These are phyloP conservation scores for Hydropotes inermis DNA, from an alignment of 2,113 vertebrate genomes.

Conservation along the genomic window DNA sequence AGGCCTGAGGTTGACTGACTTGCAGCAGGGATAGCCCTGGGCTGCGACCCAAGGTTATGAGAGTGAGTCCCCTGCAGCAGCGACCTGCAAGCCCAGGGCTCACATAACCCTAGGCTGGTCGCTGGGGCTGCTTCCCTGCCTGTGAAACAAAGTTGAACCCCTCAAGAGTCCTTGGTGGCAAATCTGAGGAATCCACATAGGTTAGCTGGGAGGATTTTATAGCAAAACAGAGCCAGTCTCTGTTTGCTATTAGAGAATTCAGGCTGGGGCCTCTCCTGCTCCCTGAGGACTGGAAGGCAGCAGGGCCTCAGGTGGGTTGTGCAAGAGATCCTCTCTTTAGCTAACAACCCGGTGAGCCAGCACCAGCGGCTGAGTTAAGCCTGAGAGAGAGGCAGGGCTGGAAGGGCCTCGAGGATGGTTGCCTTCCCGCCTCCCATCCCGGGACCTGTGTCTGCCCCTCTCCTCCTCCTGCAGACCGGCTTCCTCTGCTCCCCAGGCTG, in stretches of 20 bases:
- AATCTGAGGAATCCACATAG: neutral
- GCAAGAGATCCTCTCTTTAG: neutral
- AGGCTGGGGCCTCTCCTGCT: neutral
- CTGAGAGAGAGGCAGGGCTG: neutral
- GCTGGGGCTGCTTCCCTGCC: neutral
- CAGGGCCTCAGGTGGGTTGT: neutral
- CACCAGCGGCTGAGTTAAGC: too few species aligned
- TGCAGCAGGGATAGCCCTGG: neutral
- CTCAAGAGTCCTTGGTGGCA: neutral
- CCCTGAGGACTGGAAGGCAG: neutral
- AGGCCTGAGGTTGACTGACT: neutral
- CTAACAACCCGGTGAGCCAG: rapidly evolving
- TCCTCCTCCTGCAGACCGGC: neutral
- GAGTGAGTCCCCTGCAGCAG: neutral
- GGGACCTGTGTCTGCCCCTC: neutral
- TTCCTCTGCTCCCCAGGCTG: neutral
- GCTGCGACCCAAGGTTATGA: neutral
- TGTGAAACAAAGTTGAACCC: neutral
- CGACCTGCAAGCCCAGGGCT: neutral
- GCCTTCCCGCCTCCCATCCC: neutral
- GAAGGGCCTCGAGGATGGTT: neutral
- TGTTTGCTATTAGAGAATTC: neutral
- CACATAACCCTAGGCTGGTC: neutral
- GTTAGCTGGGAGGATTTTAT: neutral
- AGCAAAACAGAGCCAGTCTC: neutral